Evolutionary conservation across 1,140 invertebrate genomes (phyloP).

Genomic region (Globodera rostochiensis): DNA sequence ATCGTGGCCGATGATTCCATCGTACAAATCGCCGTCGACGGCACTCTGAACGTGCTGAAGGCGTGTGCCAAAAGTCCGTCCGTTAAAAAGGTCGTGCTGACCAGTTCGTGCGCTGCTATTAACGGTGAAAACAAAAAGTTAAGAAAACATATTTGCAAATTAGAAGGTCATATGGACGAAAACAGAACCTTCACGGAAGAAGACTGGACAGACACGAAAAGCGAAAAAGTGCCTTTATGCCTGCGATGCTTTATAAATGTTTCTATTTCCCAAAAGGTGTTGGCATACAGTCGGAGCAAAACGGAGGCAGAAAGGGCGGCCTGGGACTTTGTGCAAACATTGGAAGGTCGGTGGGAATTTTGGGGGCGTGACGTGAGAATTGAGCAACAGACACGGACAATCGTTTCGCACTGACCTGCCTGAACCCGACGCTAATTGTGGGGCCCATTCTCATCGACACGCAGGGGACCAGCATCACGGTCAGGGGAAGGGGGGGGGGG

Average conservation of each 20-base stretch:
- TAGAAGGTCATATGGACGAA: slow-evolving; percentile 64
- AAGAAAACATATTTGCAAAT: not conserved
- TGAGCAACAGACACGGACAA: slow-evolving; percentile 58
- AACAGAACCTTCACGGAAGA: slow-evolving; percentile 68
- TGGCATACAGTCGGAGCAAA: slow-evolving; percentile 69
- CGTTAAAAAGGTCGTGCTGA: slow-evolving; percentile 71
- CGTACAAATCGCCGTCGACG: slow-evolving; percentile 70
- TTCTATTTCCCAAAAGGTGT: slow-evolving; percentile 27
- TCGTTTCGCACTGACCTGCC: slow-evolving; percentile 69
- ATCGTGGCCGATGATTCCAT: slow-evolving; percentile 67
- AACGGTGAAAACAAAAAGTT: slow-evolving; percentile 65
- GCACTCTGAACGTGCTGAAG: slow-evolving; percentile 70
- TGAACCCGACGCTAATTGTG: slow-evolving; percentile 70
- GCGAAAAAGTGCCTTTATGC: slow-evolving; percentile 45
- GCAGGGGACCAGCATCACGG: slow-evolving; percentile 67
- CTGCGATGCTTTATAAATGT: not conserved
- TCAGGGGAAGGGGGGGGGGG: slow-evolving; percentile 40
- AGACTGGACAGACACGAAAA: slow-evolving; percentile 69
- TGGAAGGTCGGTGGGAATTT: slow-evolving; percentile 28
- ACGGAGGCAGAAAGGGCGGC: slow-evolving; percentile 71
- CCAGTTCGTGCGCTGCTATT: slow-evolving; percentile 70
- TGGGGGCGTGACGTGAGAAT: not conserved
- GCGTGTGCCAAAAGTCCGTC: slow-evolving; percentile 68
- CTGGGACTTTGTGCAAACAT: slow-evolving; percentile 69
- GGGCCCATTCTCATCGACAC: slow-evolving; percentile 69